Base-by-base conservation (phyloP, 2,888 invertebrate genomes). In the Athetis lepigone region DNA sequence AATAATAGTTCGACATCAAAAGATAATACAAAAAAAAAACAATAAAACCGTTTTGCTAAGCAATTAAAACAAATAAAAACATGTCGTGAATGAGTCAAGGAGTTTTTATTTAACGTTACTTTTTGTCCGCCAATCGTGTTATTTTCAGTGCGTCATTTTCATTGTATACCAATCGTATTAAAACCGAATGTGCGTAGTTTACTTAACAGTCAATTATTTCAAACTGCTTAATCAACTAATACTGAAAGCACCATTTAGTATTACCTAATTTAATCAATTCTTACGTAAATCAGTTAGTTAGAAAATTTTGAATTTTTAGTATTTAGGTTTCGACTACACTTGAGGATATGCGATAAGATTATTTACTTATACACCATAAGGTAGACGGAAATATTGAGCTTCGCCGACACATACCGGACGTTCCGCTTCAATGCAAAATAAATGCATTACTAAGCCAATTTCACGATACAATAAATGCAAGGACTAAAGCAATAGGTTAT, bases 241-340 rank as follows among this genome's bases (percentile, higher is more conserved):
- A 94, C 94, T 93, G 93, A 88, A 93, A 95, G 94, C 94, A 95
- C 94, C 94, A 94, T 93, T 90, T 86, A 67, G 80, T 84, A 80
- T 88, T 77, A 79, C 74, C 66, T 81, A 75, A 82, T 82, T 85
- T 88, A 85, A 86, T 87, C 85, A 83, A 87, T 86, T 85, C 81
- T 86, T 85, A 88, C 75, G 79, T 85, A 86, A 85, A 80, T 84
- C 77, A 82, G 68, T 61, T 73, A 81, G 67, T 56, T 76, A 79
- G 49, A 64, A 55, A 87, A 66, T 54, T 66, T 78, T 60, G 65
- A 65, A 51, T 29, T 56, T 69, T 63, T 54, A 46, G 18, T 51
- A 29, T 29, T 29, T 56, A 46, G 37, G 40, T 49, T 45, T 45
- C 61, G 66, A 79, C 59, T 61, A 51, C 71, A 71, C 63, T 57